Conservation (phyloP, 2,888 invertebrate genomes). For the Limenitis camilla region DNA sequence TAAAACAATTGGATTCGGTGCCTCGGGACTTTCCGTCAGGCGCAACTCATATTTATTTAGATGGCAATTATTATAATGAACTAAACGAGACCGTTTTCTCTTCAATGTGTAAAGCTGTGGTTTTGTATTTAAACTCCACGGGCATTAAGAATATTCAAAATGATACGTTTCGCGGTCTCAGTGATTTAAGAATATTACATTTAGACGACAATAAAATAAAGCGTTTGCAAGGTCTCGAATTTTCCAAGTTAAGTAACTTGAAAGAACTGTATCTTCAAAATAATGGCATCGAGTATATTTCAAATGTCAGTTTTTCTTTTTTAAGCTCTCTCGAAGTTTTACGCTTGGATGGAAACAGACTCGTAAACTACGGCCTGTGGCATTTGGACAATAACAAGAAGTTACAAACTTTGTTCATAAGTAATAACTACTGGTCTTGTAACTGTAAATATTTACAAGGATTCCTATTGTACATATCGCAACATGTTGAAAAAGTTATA, state of each 20-base stretch:
- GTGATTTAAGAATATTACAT: constrained; percentile 84
- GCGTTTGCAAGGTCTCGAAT: constrained; percentile 86
- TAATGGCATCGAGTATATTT: constrained; percentile 85
- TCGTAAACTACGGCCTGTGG: constrained; percentile 87
- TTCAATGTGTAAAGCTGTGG: constrained; percentile 69
- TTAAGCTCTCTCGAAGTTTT: constrained; percentile 86
- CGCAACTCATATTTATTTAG: constrained; percentile 92
- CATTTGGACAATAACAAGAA: constrained; percentile 82
- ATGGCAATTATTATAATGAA: constrained; percentile 89
- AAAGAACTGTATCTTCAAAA: constrained; percentile 90
- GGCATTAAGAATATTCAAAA: constrained; percentile 87
- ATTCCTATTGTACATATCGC: constrained; percentile 85
- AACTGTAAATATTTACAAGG: constrained; percentile 91
- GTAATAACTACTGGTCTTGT: constrained; percentile 91
- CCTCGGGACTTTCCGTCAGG: constrained; percentile 91
- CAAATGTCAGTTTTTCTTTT: constrained; percentile 85
- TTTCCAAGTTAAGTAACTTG: constrained; percentile 85
- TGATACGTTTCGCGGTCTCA: constrained; percentile 87
- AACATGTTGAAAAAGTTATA: constrained; percentile 84
- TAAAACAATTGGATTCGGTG: constrained; percentile 81
- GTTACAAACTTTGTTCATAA: constrained; percentile 83
- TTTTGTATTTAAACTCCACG: constrained; percentile 88
- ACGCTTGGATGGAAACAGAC: constrained; percentile 88
- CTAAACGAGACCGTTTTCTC: constrained; percentile 73
- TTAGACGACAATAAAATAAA: constrained; percentile 89